These are phyloP conservation scores for Aphidoletes aphidimyza DNA, from an alignment of 2,888 invertebrate species.

Conservation along the genomic window DNA sequence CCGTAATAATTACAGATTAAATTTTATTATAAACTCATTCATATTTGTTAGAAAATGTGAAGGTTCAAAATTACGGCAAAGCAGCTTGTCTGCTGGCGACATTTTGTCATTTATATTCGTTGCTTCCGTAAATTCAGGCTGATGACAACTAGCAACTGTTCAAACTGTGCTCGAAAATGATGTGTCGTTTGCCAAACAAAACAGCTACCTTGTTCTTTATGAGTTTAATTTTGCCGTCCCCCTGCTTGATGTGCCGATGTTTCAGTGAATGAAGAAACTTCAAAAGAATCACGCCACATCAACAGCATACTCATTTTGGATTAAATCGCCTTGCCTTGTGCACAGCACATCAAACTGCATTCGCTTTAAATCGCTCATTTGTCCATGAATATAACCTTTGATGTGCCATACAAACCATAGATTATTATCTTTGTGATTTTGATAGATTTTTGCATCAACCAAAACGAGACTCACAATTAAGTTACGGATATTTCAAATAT, in stretches of 20 bases:
- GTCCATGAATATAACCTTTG: not conserved
- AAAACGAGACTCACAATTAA: too few relatives aligned
- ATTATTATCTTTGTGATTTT: conserved; percentile 44
- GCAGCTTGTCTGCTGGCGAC: not conserved
- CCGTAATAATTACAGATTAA: conserved; percentile 48
- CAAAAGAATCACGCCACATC: conserved; percentile 23
- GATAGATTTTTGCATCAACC: conserved; percentile 5
- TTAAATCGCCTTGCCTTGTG: not conserved
- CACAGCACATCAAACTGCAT: not conserved
- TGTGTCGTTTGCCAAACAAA: conserved; percentile 40
- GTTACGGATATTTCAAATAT: too few relatives aligned
- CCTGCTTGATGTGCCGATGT: not conserved
- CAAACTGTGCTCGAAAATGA: conserved; percentile 31
- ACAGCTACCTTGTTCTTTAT: conserved; percentile 11
- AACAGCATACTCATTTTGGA: conserved; percentile 6
- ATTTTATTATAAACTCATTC: conserved; percentile 49
- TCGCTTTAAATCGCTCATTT: not conserved
- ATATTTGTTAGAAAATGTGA: conserved; percentile 20
- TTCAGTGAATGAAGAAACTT: conserved; percentile 2
- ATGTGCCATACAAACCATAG: not conserved
- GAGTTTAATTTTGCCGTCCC: not conserved
- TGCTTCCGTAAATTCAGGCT: conserved; percentile 4
- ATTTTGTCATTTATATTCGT: not conserved
- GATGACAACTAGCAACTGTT: not conserved
- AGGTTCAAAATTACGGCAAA: not conserved